phyloP scores from a whole-genome alignment of 2,888 invertebrate species.

The Augiades crinisus region DNA sequence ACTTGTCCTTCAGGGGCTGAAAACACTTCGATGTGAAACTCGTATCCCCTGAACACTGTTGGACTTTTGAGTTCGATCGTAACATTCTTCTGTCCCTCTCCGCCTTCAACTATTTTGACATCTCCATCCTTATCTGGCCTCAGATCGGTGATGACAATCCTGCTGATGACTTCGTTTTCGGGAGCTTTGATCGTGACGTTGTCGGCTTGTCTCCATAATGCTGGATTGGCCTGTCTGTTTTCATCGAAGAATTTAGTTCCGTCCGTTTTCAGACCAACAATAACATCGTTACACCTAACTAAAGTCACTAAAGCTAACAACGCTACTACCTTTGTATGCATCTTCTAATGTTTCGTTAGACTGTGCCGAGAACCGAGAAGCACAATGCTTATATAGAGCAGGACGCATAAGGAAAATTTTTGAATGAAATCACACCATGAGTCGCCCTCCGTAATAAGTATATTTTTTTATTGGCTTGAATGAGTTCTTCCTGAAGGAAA shows the following conservation, averaged over 20 bases:
- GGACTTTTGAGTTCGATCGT: slow-evolving; percentile 67
- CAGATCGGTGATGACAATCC: slow-evolving; percentile 54
- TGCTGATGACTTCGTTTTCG: slow-evolving; percentile 53
- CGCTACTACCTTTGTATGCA: slow-evolving; percentile 41
- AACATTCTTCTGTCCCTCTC: slow-evolving; percentile 58
- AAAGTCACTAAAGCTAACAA: slow-evolving; percentile 43
- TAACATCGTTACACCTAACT: slow-evolving; percentile 50
- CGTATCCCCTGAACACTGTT: slow-evolving; percentile 59
- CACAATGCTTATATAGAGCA: slow-evolving; percentile 52
- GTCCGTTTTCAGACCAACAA: slow-evolving; percentile 42
- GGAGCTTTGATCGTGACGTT: slow-evolving; percentile 53
- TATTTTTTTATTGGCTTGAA: slow-evolving; percentile 55
- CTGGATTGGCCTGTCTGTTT: slow-evolving; percentile 55
- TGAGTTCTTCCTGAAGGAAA: slow-evolving; percentile 69
- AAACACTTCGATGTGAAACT: slow-evolving; percentile 59
- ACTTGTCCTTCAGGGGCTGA: slow-evolving; percentile 35
- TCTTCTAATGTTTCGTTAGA: slow-evolving; percentile 43
- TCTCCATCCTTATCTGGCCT: slow-evolving; percentile 65
- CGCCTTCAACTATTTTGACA: slow-evolving; percentile 58
- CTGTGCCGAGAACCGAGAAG: slow-evolving; percentile 43
- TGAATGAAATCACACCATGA: slow-evolving; percentile 47
- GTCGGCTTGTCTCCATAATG: slow-evolving; percentile 56
- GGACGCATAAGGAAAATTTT: slow-evolving; percentile 59
- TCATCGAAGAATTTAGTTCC: slow-evolving; percentile 57
- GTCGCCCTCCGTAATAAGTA: slow-evolving; percentile 46